A percentile compares a stretch with the other conserved stretches of the same genome.
These are phyloP conservation scores for Oceanodroma leucorhoa DNA, from an alignment of 2,797 vertebrate species.

Conservation along the genomic window DNA sequence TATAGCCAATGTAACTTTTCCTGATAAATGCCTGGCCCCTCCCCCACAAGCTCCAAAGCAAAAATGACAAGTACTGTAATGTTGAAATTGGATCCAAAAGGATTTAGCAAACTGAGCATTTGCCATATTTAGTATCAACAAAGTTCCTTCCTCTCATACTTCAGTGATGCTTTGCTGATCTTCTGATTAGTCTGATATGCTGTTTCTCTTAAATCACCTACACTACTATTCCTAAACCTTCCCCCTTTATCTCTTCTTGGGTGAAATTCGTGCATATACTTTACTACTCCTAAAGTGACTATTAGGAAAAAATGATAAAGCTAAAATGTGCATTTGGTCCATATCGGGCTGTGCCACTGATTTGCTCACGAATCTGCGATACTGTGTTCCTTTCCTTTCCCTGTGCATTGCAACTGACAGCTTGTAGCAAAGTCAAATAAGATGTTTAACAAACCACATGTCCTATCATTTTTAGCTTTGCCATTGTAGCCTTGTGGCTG, in stretches of 20 bases:
- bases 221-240: conserved; percentile 45
- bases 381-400: conserved; percentile 28
- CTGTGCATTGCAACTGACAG: conserved; percentile 30
- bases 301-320: not conserved
- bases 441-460: conserved; percentile 69
- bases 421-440: conserved; percentile 69
- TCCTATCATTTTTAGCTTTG: conserved; percentile 63
- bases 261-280: conserved; percentile 43
- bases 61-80: conserved; percentile 61
- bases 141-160: conserved; percentile 85
- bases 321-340: not conserved
- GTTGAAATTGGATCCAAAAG: conserved; percentile 84
- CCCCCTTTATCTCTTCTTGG: conserved; percentile 46
- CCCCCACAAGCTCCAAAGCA: conserved; percentile 21
- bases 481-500: conserved; percentile 48
- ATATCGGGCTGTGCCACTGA: not conserved
- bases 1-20: conserved; percentile 47
- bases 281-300: conserved; percentile 41
- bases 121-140: conserved; percentile 89
- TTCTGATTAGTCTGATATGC: conserved; percentile 85
- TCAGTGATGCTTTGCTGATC: conserved; percentile 79
- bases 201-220: conserved; percentile 80
- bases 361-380: conserved; percentile 35
- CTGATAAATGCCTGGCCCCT: conserved; percentile 27
- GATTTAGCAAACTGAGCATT: conserved; percentile 87